Percentiles rank a stretch among this genome's conserved stretches.
Evolutionary conservation across 2,888 invertebrate genomes (phyloP).

Genomic region (Ischnura elegans): DNA sequence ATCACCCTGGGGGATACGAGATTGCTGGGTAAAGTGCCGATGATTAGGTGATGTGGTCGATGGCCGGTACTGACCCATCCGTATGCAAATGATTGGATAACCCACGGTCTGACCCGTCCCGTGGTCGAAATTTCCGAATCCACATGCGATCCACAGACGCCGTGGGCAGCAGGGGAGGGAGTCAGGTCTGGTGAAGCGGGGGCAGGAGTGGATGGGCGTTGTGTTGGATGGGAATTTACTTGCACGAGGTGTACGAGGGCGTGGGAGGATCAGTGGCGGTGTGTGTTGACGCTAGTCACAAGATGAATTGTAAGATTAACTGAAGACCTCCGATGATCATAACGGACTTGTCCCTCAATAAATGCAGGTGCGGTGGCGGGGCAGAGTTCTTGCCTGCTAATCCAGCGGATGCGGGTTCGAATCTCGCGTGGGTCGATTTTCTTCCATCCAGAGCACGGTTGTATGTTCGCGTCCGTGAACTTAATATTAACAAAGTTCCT

Average conservation of each 20-base stretch:
- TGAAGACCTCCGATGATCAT: no score
- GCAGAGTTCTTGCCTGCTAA: no score
- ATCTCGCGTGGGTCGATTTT: no score
- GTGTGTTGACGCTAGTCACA: no score
- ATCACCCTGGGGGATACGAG: neutral
- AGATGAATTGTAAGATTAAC: no score
- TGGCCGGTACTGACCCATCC: neutral
- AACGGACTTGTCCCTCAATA: no score
- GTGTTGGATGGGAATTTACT: no score
- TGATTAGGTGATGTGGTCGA: neutral
- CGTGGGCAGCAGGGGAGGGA: neutral
- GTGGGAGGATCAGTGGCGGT: neutral
- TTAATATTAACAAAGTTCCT: no score
- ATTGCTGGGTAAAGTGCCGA: neutral
- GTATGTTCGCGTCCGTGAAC: no score
- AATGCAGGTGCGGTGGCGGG: no score
- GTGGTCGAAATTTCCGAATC: conserved; percentile 7
- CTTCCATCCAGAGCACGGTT: no score
- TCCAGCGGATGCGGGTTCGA: no score
- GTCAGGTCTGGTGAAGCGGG: neutral
- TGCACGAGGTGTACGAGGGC: neutral
- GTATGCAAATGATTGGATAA: neutral
- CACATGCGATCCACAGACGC: neutral
- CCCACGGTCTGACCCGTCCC: neutral
- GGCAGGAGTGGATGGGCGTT: neutral